Percentiles rank a stretch among this genome's conserved stretches.
phyloP scores from a whole-genome alignment of 2,113 vertebrate genomes.

The Thalassoma bifasciatum region DNA sequence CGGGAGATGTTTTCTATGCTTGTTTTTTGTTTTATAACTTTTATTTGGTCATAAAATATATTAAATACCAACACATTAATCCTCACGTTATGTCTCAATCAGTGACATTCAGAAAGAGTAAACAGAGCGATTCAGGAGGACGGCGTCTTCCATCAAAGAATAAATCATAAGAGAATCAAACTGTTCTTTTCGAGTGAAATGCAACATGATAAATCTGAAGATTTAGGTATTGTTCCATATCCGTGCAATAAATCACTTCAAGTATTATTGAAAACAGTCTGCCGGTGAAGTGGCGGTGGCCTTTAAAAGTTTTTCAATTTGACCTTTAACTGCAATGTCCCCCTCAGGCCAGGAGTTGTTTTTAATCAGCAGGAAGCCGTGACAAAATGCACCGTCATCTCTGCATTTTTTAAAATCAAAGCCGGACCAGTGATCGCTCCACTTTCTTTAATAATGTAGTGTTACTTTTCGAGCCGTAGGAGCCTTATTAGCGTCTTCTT shows the following conservation, averaged over 20 bases:
- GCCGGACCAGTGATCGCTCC: not conserved
- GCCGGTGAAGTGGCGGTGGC: slow-evolving; percentile 23
- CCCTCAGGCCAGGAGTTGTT: slow-evolving; percentile 51
- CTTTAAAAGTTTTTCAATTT: slow-evolving; percentile 63
- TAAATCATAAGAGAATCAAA: slow-evolving; percentile 4
- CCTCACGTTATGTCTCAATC: not conserved
- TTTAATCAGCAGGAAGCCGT: slow-evolving; percentile 38
- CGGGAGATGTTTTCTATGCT: not conserved
- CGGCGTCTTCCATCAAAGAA: not conserved
- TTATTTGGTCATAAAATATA: not conserved
- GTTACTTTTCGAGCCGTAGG: not conserved
- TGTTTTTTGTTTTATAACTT: not conserved
- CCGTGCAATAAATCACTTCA: slow-evolving; percentile 35
- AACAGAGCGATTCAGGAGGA: not conserved
- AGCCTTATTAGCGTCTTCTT: not conserved
- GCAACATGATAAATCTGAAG: slow-evolving; percentile 1
- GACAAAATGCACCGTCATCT: slow-evolving; percentile 4
- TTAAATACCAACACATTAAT: not conserved
- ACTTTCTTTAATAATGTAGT: not conserved
- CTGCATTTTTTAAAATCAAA: slow-evolving; percentile 14
- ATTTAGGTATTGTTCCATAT: not conserved
- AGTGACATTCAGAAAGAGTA: not conserved
- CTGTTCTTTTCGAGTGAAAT: slow-evolving; percentile 5
- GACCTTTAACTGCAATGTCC: slow-evolving; percentile 62
- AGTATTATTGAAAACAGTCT: slow-evolving; percentile 33